Percentiles rank a stretch among this genome's conserved stretches.
Conservation (phyloP, 2,113 vertebrate species). For the Heterotilapia buettikoferi region DNA sequence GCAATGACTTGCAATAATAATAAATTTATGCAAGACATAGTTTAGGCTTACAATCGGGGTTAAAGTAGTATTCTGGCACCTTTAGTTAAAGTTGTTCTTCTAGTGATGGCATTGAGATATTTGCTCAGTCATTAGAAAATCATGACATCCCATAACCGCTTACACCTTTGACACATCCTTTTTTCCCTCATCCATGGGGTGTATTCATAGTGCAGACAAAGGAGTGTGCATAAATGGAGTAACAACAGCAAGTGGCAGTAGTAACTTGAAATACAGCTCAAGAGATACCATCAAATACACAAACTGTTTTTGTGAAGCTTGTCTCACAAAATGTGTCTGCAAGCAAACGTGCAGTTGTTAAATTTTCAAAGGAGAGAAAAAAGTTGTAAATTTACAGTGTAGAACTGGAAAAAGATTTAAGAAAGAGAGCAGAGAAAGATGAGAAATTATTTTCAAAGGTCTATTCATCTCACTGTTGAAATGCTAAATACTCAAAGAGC, state of each 20-base stretch:
- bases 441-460: neutral
- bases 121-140: neutral
- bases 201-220: neutral
- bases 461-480: neutral
- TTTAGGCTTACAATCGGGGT: neutral
- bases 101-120: neutral
- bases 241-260: neutral
- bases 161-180: neutral
- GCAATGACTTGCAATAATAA: neutral
- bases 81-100: neutral
- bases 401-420: neutral
- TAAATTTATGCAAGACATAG: neutral
- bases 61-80: neutral
- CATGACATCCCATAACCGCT: neutral
- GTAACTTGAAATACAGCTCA: neutral
- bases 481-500: neutral
- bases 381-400: neutral
- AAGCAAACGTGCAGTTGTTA: neutral
- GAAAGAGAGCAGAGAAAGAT: neutral
- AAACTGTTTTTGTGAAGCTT: neutral
- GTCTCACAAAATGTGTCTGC: neutral
- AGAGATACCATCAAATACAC: neutral
- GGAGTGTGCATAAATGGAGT: neutral
- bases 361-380: neutral
- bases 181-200: fast-evolving